Evolutionary conservation across 2,113 vertebrate species (phyloP).

Genomic region (Mugil cephalus): DNA sequence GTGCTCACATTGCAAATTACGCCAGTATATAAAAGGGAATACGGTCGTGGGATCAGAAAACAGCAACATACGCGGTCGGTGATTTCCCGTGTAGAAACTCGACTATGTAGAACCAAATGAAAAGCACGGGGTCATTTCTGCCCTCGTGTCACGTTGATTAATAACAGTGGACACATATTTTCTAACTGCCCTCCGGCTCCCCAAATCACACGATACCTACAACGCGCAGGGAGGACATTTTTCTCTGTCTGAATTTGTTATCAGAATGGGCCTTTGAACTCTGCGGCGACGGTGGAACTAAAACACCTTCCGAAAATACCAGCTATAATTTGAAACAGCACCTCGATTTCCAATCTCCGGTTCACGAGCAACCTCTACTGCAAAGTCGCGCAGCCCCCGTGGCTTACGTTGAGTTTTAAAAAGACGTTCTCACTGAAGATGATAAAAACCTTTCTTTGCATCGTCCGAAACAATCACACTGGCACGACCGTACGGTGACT

Average conservation of each 20-base stretch:
- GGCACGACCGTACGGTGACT: slow-evolving; percentile 23
- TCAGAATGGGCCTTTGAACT: slow-evolving; percentile 81
- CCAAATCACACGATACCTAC: slow-evolving; percentile 77
- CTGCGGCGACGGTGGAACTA: slow-evolving; percentile 56
- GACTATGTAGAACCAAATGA: slow-evolving; percentile 73
- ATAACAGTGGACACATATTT: slow-evolving; percentile 85
- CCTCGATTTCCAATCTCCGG: slow-evolving; percentile 41
- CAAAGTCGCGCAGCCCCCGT: background rate
- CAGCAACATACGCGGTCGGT: background rate
- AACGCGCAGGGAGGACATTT: slow-evolving; percentile 76
- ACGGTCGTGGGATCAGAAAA: background rate
- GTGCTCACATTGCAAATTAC: slow-evolving; percentile 1
- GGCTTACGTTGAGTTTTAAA: slow-evolving; percentile 31
- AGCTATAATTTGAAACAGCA: slow-evolving; percentile 57
- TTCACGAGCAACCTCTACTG: slow-evolving; percentile 43
- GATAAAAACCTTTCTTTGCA: background rate
- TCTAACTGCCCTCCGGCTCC: slow-evolving; percentile 80
- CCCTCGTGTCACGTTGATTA: slow-evolving; percentile 84
- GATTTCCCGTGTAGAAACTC: slow-evolving; percentile 57
- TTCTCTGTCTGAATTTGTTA: slow-evolving; percentile 85
- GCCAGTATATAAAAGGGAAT: background rate
- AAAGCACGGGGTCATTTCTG: slow-evolving; percentile 81
- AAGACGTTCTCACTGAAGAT: slow-evolving; percentile 14
- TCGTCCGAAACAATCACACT: slow-evolving; percentile 3
- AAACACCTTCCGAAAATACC: slow-evolving; percentile 67